Evolutionary conservation across 2,797 vertebrate species (phyloP).

Genomic region (Menidia menidia): DNA sequence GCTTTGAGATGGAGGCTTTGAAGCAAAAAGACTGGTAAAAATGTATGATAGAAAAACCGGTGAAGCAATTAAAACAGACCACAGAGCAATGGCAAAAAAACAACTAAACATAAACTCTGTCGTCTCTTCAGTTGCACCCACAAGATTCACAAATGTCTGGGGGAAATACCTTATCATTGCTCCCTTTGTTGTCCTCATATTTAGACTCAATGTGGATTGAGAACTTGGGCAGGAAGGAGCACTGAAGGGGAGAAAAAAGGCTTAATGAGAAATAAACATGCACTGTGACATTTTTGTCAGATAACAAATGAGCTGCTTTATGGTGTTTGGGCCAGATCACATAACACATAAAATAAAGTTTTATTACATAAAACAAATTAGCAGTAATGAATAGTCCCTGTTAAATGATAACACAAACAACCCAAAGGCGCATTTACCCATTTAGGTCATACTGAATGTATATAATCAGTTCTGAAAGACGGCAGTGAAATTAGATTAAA

Average conservation of each 20-base stretch:
- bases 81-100: not conserved
- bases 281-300: not conserved
- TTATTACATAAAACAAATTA: conserved; percentile 26
- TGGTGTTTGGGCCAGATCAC: conserved; percentile 10
- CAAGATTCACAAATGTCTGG: not conserved
- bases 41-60: conserved; percentile 2
- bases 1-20: conserved; percentile 14
- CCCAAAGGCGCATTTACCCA: not conserved
- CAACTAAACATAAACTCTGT: not conserved
- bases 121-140: conserved; percentile 10
- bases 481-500: conserved; percentile 26
- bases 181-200: conserved; percentile 85
- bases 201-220: conserved; percentile 97
- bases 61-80: conserved; percentile 14
- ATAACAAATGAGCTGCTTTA: conserved; percentile 13
- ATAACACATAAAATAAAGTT: conserved; percentile 25
- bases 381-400: conserved; percentile 32
- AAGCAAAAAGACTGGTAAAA: conserved; percentile 1
- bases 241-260: conserved; percentile 80
- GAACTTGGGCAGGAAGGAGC: conserved; percentile 95
- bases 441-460: not conserved
- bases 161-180: conserved; percentile 86
- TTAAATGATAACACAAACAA: conserved; percentile 7
- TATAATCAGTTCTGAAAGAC: conserved; percentile 35
- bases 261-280: conserved; percentile 20